Evolutionary conservation across 2,888 invertebrate genomes (phyloP), one percentile per base, ranked within the genome.

Genomic region (Autographa gamma): DNA sequence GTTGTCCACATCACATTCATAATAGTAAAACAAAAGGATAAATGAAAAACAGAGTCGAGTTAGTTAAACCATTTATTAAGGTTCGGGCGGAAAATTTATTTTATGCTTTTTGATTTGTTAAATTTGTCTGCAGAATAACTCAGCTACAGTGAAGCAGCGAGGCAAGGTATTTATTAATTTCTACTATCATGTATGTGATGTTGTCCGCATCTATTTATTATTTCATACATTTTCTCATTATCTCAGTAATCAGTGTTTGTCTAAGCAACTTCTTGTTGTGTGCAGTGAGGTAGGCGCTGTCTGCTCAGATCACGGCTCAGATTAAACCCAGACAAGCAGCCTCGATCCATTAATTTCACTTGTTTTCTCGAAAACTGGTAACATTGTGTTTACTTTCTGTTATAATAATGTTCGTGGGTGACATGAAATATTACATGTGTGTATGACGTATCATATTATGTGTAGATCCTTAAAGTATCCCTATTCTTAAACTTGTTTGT

Each of bases 321-420:
- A 76, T 79, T 78, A 38, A 41, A 11, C 13, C 56, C 31, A 66
- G 62, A 74, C 78, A 68, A 16, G 65, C 63, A 76, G 31, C 76
- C 76, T 56, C 60, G 52, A 75, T 75, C 58, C 71, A 76, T 79
- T 79, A 75, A 76, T 70, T 70, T 79, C 48, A 66, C 66, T 79
- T 56, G 66, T 75, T 70, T 66, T 76, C 76, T 75, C 61, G 25
- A 63, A 66, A 79, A 76, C 76, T 79, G 71, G 70, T 63, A 75
- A 69, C 58, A 66, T 59, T 68, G 70, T 70, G 60, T 69, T 64
- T 63, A 60, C 71, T 76, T 74, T 66, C 71, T 76, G 76, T 18
- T 69, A 18, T 25, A 25, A 25, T 25, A 25, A 34, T 34, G 34
- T 34, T 34, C 9, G 34, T 34, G 0, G 34, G 34, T 34, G 34